Evolutionary conservation across 2,888 invertebrate species (phyloP).

Genomic region (Megalurothrips usitatus): DNA sequence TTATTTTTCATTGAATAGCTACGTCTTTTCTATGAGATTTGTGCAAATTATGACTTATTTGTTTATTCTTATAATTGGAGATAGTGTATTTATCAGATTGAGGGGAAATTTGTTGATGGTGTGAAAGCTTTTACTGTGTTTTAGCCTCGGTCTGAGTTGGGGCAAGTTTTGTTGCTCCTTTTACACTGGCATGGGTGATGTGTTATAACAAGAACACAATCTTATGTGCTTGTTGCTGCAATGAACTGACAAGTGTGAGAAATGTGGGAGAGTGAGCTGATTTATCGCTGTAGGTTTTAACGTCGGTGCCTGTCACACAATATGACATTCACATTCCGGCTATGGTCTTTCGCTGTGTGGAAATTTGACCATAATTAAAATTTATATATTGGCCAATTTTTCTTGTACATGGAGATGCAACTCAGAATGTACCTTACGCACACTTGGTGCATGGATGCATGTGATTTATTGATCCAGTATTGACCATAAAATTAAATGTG

Average conservation of each 20-base stretch:
- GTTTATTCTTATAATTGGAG: conserved; percentile 25
- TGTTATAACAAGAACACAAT: neutral
- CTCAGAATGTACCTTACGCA: conserved; percentile 2
- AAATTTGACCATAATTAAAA: neutral
- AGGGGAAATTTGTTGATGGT: conserved; percentile 24
- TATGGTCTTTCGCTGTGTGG: conserved; percentile 11
- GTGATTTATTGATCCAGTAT: conserved; percentile 10
- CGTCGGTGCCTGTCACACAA: conserved; percentile 11
- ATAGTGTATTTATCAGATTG: conserved; percentile 23
- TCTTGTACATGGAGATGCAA: neutral
- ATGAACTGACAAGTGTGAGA: conserved; percentile 13
- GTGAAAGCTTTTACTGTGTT: conserved; percentile 22
- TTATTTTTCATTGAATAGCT: conserved; percentile 25
- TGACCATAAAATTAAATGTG: neutral
- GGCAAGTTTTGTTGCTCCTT: conserved; percentile 8
- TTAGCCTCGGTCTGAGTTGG: conserved; percentile 2
- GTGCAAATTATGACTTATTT: conserved; percentile 27
- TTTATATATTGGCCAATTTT: conserved; percentile 3
- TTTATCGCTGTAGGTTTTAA: neutral
- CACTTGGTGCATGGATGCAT: conserved; percentile 5
- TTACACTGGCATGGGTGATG: conserved; percentile 16
- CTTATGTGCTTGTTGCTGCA: conserved; percentile 13
- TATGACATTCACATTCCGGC: conserved; percentile 23
- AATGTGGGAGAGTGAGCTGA: conserved; percentile 1
- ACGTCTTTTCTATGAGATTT: conserved; percentile 14